Percentiles rank a stretch among this genome's conserved stretches.
phyloP scores from a whole-genome alignment of 2,797 vertebrate genomes.

The Anolis apletophallus region DNA sequence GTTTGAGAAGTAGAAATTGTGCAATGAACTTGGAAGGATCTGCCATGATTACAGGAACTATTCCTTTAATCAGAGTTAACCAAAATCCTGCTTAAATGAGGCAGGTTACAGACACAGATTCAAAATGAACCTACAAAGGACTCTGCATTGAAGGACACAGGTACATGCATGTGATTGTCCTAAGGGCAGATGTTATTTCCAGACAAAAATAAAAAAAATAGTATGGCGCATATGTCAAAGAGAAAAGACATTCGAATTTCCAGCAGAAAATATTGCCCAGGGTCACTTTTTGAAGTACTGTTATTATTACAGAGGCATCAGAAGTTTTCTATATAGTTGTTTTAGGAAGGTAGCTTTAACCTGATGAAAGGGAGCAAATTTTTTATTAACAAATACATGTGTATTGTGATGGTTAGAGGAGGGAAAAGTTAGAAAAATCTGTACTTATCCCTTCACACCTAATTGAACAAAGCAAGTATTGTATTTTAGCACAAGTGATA shows the following conservation, averaged over 20 bases:
- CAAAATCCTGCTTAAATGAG: slow-evolving; percentile 9
- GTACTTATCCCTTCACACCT: background rate
- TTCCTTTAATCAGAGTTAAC: background rate
- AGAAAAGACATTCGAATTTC: background rate
- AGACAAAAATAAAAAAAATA: background rate
- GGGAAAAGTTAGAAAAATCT: background rate
- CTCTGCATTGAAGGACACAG: slow-evolving; percentile 15
- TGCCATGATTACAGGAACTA: background rate
- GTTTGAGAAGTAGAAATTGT: background rate
- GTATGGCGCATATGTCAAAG: background rate
- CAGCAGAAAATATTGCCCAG: background rate
- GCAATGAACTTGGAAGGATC: background rate
- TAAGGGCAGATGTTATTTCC: background rate
- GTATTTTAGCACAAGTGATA: background rate
- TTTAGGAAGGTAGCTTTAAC: background rate
- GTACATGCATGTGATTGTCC: background rate
- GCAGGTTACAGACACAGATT: background rate
- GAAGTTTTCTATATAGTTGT: background rate
- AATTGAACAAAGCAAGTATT: background rate
- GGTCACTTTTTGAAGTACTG: background rate
- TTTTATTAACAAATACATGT: background rate
- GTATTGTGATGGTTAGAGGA: background rate
- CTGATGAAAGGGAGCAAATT: background rate
- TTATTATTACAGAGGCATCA: background rate
- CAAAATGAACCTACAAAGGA: slow-evolving; percentile 6